These are phyloP conservation scores for Semaprochilodus insignis DNA, from an alignment of 2,797 vertebrate genomes.

Conservation along the genomic window DNA sequence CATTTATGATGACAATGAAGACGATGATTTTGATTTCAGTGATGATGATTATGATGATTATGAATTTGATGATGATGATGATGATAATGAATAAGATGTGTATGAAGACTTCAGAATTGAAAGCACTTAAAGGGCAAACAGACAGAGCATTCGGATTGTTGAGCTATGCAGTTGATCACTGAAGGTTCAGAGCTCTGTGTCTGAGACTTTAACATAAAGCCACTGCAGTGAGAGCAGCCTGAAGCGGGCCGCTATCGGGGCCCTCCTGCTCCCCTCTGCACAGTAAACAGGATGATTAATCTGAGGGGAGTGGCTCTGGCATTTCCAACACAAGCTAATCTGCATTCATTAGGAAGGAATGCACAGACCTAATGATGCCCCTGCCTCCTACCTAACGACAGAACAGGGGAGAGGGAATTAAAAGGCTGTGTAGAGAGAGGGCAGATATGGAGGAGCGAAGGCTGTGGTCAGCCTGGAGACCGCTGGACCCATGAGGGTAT, in stretches of 20 bases:
- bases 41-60: too few relatives aligned
- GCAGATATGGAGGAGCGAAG: background rate
- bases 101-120: background rate
- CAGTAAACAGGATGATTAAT: slow-evolving; percentile 32
- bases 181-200: background rate
- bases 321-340: slow-evolving; percentile 37
- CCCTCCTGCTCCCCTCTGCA: background rate
- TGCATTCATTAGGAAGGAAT: slow-evolving; percentile 29
- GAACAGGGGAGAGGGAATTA: background rate
- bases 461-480: background rate
- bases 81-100: background rate
- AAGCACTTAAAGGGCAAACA: too few relatives aligned
- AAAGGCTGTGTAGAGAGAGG: background rate
- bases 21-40: too few relatives aligned
- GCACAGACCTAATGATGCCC: slow-evolving; percentile 10
- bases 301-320: slow-evolving; percentile 35
- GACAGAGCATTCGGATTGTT: too few relatives aligned
- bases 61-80: too few relatives aligned
- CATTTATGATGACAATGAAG: too few relatives aligned
- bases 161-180: background rate
- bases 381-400: background rate
- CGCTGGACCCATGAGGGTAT: background rate
- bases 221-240: background rate
- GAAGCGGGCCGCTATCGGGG: background rate
- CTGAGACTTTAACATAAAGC: too few relatives aligned